Percentiles rank a stretch among this genome's conserved stretches.
These are phyloP conservation scores for Engystomops pustulosus DNA, from an alignment of 2,113 vertebrate species.

Conservation along the genomic window DNA sequence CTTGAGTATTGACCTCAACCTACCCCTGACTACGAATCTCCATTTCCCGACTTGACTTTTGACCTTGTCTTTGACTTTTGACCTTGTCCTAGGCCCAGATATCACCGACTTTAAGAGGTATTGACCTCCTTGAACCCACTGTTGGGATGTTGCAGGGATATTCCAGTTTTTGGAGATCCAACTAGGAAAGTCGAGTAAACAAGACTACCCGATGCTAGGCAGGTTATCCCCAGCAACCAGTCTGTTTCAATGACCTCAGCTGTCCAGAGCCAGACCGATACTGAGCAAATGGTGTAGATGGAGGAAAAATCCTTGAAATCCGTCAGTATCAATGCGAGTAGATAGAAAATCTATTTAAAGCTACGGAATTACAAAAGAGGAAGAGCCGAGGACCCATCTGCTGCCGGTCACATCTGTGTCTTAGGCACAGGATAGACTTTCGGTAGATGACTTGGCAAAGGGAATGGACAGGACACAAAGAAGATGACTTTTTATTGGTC, in stretches of 20 bases:
- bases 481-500: conserved; percentile 9
- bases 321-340: background rate
- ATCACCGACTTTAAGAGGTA: no score
- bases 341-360: background rate
- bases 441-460: conserved; percentile 17
- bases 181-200: no score
- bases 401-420: conserved; percentile 22
- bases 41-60: no score
- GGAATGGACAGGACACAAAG: background rate
- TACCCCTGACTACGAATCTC: no score
- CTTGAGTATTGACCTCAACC: no score
- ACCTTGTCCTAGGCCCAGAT: no score
- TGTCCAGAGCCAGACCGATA: background rate
- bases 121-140: no score
- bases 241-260: background rate
- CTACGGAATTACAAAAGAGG: background rate
- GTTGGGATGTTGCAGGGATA: no score
- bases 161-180: no score
- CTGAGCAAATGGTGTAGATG: background rate
- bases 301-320: background rate
- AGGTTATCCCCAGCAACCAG: background rate
- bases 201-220: background rate
- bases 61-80: no score
- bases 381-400: background rate
- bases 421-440: conserved; percentile 9